Evolutionary conservation across 2,113 vertebrate species (phyloP).

Genomic region (Hassar affinis): DNA sequence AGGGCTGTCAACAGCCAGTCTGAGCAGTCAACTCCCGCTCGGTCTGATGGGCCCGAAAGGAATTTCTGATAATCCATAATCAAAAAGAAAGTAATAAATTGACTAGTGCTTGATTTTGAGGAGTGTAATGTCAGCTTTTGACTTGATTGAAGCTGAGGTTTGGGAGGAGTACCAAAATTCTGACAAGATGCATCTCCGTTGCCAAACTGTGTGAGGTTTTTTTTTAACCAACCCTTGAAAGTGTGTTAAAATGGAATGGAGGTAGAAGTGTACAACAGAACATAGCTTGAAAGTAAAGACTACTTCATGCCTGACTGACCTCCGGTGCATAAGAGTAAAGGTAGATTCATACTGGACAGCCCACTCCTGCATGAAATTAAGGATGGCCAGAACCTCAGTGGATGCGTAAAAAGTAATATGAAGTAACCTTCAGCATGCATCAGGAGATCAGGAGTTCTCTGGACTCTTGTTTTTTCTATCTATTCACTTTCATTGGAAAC

Average conservation of each 20-base stretch:
- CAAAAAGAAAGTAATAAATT: not conserved
- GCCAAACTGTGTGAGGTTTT: not conserved
- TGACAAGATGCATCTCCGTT: not conserved
- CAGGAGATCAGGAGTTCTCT: no score
- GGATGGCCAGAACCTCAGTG: not conserved
- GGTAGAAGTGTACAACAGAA: not conserved
- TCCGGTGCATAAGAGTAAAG: not conserved
- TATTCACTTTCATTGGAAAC: no score
- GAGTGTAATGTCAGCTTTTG: not conserved
- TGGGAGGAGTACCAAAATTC: not conserved
- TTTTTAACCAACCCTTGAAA: not conserved
- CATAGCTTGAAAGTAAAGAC: not conserved
- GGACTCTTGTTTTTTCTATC: no score
- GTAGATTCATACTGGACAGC: not conserved
- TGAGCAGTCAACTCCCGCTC: not conserved
- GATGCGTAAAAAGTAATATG: no score
- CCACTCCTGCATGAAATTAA: not conserved
- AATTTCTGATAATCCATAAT: not conserved
- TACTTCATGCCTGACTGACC: not conserved
- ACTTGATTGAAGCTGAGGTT: not conserved
- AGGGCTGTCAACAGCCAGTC: not conserved
- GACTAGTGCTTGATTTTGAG: not conserved
- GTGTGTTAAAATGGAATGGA: not conserved
- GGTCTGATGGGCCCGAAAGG: not conserved
- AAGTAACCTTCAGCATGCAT: not conserved